A percentile compares a stretch with the other conserved stretches of the same genome.
phyloP scores from a whole-genome alignment of 2,113 vertebrate genomes.

The Xiphophorus couchianus region DNA sequence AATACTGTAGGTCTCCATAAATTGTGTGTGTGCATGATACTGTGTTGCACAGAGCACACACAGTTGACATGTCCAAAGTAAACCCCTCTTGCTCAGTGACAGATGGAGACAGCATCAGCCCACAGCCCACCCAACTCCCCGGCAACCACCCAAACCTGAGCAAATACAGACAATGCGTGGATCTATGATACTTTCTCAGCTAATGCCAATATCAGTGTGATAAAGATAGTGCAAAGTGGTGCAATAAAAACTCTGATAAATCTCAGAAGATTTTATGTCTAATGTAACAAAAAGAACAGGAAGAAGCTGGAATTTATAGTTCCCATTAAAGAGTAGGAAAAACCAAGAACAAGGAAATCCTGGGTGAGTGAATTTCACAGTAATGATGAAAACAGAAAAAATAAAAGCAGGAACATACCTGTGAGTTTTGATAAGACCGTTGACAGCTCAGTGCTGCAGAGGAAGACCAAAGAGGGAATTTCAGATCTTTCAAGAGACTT shows the following conservation, averaged over 20 bases:
- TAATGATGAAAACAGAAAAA: not conserved
- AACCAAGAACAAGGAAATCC: not conserved
- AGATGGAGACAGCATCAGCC: too few species aligned
- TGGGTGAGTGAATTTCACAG: not conserved
- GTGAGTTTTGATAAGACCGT: slow-evolving; percentile 59
- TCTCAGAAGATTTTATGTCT: not conserved
- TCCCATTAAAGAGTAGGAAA: not conserved
- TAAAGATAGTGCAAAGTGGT: slow-evolving; percentile 49
- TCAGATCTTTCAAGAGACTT: not conserved
- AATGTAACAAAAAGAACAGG: not conserved
- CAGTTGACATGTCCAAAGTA: too few species aligned
- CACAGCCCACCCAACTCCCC: too few species aligned
- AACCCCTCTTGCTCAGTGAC: too few species aligned
- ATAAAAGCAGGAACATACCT: slow-evolving; percentile 47
- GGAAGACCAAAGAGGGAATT: slow-evolving; percentile 1
- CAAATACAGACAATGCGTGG: not conserved
- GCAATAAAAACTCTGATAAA: slow-evolving; percentile 17
- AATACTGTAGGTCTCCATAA: too few species aligned
- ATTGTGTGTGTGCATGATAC: too few species aligned
- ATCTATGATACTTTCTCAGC: slow-evolving; percentile 17
- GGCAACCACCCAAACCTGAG: too few species aligned
- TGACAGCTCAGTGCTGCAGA: slow-evolving; percentile 56
- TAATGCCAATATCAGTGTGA: slow-evolving; percentile 13
- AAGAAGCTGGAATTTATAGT: not conserved
- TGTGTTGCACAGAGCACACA: too few species aligned